Evolutionary conservation across 1,140 invertebrate genomes (phyloP), one percentile per base, ranked within the genome.

Genomic region (Pissodes strobi): DNA sequence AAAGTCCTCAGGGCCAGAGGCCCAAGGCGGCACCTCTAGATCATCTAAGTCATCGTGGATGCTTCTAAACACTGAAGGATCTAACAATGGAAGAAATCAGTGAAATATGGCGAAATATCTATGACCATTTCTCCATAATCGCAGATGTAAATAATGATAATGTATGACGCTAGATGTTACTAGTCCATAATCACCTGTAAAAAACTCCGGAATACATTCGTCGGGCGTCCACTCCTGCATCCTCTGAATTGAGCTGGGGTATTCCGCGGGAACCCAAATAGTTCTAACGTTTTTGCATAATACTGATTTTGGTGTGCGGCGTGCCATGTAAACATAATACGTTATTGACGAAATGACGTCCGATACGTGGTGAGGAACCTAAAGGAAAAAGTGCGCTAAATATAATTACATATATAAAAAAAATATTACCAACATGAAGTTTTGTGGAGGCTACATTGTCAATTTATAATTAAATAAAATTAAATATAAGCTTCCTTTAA

Each of bases 141-240:
- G n/a, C n/a, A n/a, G n/a, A n/a, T n/a, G n/a, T n/a, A n/a, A n/a
- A n/a, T n/a, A n/a, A n/a, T n/a, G n/a, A n/a, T n/a, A n/a, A n/a
- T n/a, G n/a, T n/a, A n/a, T n/a, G n/a, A n/a, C n/a, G n/a, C n/a
- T n/a, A n/a, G n/a, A n/a, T n/a, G n/a, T n/a, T n/a, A n/a, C n/a
- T n/a, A n/a, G n/a, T n/a, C n/a, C n/a, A n/a, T n/a, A n/a, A n/a
- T 21, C 30, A 58, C 56, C 56, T 10, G 87, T 90, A 76, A 90
- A 98, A 84, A 98, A 94, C 80, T 97, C 93, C 45, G 97, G 94
- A 79, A 99, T 95, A 78, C 96, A 98, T 80, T 99, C 97, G 80
- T 99, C 96, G 0, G 97, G 97, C 10, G 95, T 97, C 95, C 95
- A 98, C 71, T 94, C 89, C 69, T 94, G 90, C 69, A 98, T 82